Evolutionary conservation across 2,888 invertebrate species (phyloP).

Genomic region (Brenthis hecate): DNA sequence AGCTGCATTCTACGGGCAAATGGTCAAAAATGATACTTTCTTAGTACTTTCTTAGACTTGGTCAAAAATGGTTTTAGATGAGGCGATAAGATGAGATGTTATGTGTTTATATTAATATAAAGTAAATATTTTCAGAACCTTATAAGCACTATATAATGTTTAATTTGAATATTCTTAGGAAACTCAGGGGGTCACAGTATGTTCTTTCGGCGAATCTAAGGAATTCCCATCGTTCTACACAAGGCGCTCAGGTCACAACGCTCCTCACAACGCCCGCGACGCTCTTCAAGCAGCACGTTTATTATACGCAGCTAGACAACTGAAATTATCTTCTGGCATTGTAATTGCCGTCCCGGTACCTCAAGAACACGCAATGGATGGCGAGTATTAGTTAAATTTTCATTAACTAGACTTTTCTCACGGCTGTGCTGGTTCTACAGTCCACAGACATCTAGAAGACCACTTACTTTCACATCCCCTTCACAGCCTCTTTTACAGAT

Average conservation of each 20-base stretch:
- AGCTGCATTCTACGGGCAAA: too few species aligned
- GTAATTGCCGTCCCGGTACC: slow-evolving; percentile 97
- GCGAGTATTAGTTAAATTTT: slow-evolving; percentile 47
- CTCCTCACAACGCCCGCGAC: slow-evolving; percentile 86
- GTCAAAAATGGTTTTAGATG: too few species aligned
- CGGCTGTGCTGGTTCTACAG: too few species aligned
- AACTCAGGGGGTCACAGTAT: slow-evolving; percentile 96
- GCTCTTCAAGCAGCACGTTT: slow-evolving; percentile 88
- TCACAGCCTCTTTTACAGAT: too few species aligned
- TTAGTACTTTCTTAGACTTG: too few species aligned
- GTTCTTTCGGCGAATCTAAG: slow-evolving; percentile 85
- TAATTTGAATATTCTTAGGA: slow-evolving; percentile 83
- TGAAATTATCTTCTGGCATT: slow-evolving; percentile 86
- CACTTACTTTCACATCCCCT: too few species aligned
- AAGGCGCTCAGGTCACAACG: slow-evolving; percentile 85
- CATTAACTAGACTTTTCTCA: not conserved
- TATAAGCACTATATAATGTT: not conserved
- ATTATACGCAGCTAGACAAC: slow-evolving; percentile 78
- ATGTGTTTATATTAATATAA: not conserved
- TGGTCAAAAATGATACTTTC: too few species aligned
- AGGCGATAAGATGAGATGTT: not conserved
- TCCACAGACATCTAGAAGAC: too few species aligned
- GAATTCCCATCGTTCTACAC: slow-evolving; percentile 98
- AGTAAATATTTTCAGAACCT: not conserved
- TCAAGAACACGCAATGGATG: slow-evolving; percentile 83